A percentile compares a stretch with the other conserved stretches of the same genome.
Conservation (phyloP, 2,797 vertebrate genomes). For the Myotis vivesi region DNA sequence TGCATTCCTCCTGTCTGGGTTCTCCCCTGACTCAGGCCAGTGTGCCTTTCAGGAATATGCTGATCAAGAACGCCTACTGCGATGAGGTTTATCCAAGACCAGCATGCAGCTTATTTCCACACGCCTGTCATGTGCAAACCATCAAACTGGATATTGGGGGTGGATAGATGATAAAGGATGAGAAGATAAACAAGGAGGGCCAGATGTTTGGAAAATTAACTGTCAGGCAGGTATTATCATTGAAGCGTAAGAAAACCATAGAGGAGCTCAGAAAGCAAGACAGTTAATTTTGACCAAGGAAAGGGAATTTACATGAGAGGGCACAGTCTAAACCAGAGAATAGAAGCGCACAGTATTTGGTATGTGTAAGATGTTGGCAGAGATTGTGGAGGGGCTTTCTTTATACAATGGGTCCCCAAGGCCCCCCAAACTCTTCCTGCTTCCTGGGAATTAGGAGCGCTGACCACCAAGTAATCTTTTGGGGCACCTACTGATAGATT, state of each 20-base stretch:
- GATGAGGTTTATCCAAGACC: neutral
- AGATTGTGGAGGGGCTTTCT: neutral
- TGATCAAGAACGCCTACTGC: neutral
- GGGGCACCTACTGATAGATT: neutral
- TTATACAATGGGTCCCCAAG: neutral
- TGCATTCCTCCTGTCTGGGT: neutral
- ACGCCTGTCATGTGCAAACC: neutral
- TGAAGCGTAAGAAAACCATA: neutral
- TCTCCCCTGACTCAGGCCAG: neutral
- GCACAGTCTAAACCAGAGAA: neutral
- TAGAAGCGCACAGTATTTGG: neutral
- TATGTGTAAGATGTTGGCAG: neutral
- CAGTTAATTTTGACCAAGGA: neutral
- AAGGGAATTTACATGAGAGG: neutral
- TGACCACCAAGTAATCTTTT: neutral
- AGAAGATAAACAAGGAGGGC: constrained; percentile 10
- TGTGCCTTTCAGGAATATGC: neutral
- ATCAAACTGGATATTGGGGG: neutral
- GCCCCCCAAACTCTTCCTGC: neutral
- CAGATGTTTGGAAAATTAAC: neutral
- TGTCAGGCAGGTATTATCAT: neutral
- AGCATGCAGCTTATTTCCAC: neutral
- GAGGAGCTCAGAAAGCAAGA: neutral
- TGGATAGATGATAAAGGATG: neutral
- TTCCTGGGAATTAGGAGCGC: neutral